Evolutionary conservation across 2,888 invertebrate genomes (phyloP).

Genomic region (Saturnia pavonia): DNA sequence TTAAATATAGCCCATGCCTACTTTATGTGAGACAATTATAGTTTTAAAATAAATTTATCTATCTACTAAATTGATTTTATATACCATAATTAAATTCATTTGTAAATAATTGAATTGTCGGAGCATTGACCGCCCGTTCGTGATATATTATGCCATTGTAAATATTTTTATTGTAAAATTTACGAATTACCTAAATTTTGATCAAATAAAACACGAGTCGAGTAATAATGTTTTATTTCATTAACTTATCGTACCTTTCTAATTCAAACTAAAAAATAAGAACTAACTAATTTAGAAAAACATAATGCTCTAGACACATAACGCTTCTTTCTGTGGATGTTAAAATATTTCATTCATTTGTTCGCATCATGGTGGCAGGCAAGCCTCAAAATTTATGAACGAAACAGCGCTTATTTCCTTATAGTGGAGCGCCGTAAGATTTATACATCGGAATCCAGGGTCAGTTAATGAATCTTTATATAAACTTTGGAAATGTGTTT

Average conservation of each 20-base stretch:
- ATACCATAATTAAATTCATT: constrained; percentile 31
- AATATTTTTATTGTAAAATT: constrained; percentile 79
- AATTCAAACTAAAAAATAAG: background rate
- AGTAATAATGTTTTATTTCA: constrained; percentile 28
- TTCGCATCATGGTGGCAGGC: no score
- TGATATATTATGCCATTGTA: constrained; percentile 70
- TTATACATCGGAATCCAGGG: no score
- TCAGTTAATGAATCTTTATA: no score
- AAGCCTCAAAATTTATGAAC: no score
- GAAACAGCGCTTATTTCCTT: no score
- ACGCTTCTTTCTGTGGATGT: no score
- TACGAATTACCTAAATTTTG: constrained; percentile 77
- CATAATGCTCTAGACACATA: no score
- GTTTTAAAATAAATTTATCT: background rate
- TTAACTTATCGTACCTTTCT: background rate
- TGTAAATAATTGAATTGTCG: constrained; percentile 63
- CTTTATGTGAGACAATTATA: background rate
- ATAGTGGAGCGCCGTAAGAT: no score
- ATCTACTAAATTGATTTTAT: background rate
- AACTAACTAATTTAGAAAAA: no score
- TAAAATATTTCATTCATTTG: no score
- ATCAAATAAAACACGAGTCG: constrained; percentile 76
- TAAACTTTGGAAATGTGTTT: no score
- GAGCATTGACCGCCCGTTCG: constrained; percentile 56
- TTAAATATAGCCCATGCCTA: background rate